phyloP scores from a whole-genome alignment of 1,140 invertebrate genomes.

The Glossosoma conforme region DNA sequence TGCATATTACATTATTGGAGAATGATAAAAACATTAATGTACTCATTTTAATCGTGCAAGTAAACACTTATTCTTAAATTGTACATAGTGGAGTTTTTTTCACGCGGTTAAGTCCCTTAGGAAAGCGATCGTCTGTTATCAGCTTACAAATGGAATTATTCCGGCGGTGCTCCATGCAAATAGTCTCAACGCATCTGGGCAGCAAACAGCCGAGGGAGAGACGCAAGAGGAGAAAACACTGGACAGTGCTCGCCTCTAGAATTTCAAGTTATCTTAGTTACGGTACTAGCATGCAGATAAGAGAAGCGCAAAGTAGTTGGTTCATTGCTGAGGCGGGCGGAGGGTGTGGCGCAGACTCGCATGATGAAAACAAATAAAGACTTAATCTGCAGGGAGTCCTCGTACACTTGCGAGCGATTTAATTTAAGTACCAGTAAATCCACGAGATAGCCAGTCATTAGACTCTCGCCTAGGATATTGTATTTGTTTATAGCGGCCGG shows the following conservation, averaged over 20 bases:
- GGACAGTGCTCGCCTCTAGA: slow-evolving; percentile 14
- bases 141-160: slow-evolving; percentile 26
- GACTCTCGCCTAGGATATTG: slow-evolving; percentile 16
- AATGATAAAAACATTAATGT: too few species aligned
- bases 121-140: slow-evolving; percentile 11
- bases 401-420: slow-evolving; percentile 24
- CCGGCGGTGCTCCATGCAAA: slow-evolving; percentile 18
- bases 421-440: slow-evolving; percentile 28
- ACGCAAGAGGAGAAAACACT: slow-evolving; percentile 3
- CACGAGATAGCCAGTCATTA: slow-evolving; percentile 27
- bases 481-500: neutral
- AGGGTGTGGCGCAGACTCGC: neutral
- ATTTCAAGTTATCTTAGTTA: slow-evolving; percentile 30
- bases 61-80: slow-evolving; percentile 4
- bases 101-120: too few species aligned
- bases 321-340: neutral
- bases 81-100: neutral
- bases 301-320: slow-evolving; percentile 16
- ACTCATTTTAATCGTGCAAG: too few species aligned
- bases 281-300: slow-evolving; percentile 26
- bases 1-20: too few species aligned
- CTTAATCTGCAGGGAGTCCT: slow-evolving; percentile 25
- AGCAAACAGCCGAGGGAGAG: slow-evolving; percentile 9
- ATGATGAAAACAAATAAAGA: slow-evolving; percentile 13
- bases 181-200: slow-evolving; percentile 15